These are phyloP conservation scores for Drosophila nasuta DNA, from an alignment of 1,140 invertebrate genomes.

Conservation along the genomic window DNA sequence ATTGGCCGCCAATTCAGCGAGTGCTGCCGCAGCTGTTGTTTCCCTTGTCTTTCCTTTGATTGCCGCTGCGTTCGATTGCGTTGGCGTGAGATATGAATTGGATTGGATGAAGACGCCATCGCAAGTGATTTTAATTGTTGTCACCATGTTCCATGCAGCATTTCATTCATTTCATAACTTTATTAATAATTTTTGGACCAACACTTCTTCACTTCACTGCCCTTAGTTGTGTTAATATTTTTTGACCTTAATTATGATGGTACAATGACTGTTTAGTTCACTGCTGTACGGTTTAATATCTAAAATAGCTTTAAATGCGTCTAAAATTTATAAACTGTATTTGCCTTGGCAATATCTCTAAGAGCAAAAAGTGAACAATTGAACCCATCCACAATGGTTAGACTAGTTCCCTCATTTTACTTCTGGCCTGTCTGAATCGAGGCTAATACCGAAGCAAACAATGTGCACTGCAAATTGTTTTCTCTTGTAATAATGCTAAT, in stretches of 20 bases:
- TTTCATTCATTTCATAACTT: slow-evolving; percentile 19
- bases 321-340: too few relatives aligned
- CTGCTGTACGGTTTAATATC: too few relatives aligned
- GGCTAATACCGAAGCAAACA: slow-evolving; percentile 67
- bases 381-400: slow-evolving; percentile 24
- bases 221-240: neutral
- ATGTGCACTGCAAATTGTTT: slow-evolving; percentile 72
- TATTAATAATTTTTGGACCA: neutral
- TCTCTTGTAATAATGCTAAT: slow-evolving; percentile 79
- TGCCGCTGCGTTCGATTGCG: slow-evolving; percentile 22
- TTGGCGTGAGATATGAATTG: slow-evolving; percentile 79
- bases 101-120: slow-evolving; percentile 84
- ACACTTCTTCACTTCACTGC: neutral
- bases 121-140: slow-evolving; percentile 84
- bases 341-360: neutral
- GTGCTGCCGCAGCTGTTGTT: slow-evolving; percentile 6
- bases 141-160: slow-evolving; percentile 75
- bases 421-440: slow-evolving; percentile 50
- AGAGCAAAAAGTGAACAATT: slow-evolving; percentile 1
- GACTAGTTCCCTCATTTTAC: neutral
- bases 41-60: neutral
- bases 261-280: neutral
- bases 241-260: neutral
- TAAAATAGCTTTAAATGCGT: neutral
- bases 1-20: slow-evolving; percentile 4